These are phyloP conservation scores for Podarcis cretensis DNA, from an alignment of 2,113 vertebrate genomes.

Conservation along the genomic window DNA sequence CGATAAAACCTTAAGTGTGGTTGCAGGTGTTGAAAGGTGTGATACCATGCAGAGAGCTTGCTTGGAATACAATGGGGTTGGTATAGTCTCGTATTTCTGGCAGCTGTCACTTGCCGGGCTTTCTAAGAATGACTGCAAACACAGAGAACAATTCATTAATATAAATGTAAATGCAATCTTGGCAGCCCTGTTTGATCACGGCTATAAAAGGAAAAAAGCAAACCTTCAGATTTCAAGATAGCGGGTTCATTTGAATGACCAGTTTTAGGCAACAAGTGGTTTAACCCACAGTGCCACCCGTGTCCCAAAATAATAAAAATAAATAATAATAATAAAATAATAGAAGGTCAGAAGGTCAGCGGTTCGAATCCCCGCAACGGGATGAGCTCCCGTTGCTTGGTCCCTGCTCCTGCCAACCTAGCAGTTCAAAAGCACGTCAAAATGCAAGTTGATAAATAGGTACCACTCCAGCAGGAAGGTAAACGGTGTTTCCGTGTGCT, in stretches of 20 bases:
- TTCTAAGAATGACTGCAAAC: conserved; percentile 35
- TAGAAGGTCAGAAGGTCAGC: too few species aligned
- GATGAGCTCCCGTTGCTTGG: too few species aligned
- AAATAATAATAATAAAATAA: too few species aligned
- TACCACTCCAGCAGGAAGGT: too few species aligned
- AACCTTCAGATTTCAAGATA: conserved; percentile 2
- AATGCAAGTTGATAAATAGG: too few species aligned
- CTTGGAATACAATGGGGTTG: background rate
- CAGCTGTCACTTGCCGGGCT: background rate
- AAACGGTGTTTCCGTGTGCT: too few species aligned
- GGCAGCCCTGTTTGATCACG: conserved; percentile 9
- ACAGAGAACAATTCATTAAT: background rate
- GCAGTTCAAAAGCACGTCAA: too few species aligned
- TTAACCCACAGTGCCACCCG: too few species aligned
- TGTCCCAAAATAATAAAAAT: too few species aligned
- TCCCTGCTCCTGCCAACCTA: too few species aligned
- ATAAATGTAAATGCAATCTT: conserved; percentile 26
- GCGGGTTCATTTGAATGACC: conserved; percentile 29
- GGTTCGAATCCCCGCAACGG: too few species aligned
- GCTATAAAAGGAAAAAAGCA: conserved; percentile 37
- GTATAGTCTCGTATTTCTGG: background rate
- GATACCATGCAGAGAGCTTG: conserved; percentile 15
- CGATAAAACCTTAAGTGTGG: conserved; percentile 6
- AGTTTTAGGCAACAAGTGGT: conserved; percentile 6
- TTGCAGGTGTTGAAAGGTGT: conserved; percentile 33